These are phyloP conservation scores for Panulirus ornatus DNA, from an alignment of 1,140 invertebrate species.

Conservation along the genomic window DNA sequence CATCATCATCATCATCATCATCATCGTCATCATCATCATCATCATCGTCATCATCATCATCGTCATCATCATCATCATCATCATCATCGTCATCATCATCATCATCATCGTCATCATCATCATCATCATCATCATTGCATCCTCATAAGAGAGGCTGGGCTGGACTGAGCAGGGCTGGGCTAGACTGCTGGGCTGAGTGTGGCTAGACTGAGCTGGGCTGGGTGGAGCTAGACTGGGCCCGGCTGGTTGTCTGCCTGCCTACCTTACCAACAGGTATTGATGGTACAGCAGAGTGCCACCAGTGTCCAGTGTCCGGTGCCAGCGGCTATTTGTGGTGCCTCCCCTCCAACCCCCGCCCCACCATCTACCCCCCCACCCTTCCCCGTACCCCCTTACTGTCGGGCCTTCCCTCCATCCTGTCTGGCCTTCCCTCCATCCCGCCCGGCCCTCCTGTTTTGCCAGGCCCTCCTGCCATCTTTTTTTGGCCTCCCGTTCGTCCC, in stretches of 20 bases:
- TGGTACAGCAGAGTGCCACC: slow-evolving; percentile 5
- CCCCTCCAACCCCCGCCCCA: background rate
- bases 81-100: too few relatives aligned
- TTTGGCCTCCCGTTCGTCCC: too few relatives aligned
- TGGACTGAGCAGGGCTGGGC: too few relatives aligned
- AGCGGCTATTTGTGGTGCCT: background rate
- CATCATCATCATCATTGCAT: too few relatives aligned
- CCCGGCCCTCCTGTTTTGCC: too few relatives aligned
- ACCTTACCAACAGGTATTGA: slow-evolving; percentile 16
- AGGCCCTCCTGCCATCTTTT: too few relatives aligned
- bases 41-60: background rate
- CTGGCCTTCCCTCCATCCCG: too few relatives aligned
- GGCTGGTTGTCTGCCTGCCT: slow-evolving; percentile 1
- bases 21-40: background rate
- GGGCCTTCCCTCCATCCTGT: background rate
- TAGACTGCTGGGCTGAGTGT: too few relatives aligned
- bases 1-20: background rate
- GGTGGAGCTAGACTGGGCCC: slow-evolving; percentile 6
- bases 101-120: too few relatives aligned
- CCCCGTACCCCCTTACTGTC: background rate
- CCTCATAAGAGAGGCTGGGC: background rate
- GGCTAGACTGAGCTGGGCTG: too few relatives aligned
- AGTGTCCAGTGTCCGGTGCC: background rate
- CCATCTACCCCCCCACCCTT: background rate
- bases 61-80: too few relatives aligned